Conservation (phyloP, 2,797 vertebrate genomes). For the Coluber constrictor region DNA sequence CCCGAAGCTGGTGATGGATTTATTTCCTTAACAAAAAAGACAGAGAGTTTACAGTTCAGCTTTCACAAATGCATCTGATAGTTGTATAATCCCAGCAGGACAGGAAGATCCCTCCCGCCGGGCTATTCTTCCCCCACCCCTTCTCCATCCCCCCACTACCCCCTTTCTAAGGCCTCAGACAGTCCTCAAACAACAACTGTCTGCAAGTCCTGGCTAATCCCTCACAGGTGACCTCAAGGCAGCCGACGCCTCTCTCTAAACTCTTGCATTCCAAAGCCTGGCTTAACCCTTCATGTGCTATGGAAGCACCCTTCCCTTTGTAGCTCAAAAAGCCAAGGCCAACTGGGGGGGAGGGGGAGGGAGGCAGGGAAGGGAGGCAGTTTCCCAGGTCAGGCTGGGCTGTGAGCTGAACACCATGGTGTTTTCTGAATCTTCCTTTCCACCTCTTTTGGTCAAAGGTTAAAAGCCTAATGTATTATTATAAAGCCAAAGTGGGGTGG, state of each 20-base stretch:
- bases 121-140: constrained; percentile 39
- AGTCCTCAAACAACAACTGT: constrained; percentile 77
- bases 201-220: constrained; percentile 72
- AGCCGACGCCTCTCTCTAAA: constrained; percentile 68
- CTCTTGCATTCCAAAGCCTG: constrained; percentile 64
- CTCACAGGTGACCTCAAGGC: constrained; percentile 75
- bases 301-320: constrained; percentile 22
- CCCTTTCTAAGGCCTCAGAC: constrained; percentile 68
- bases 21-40: constrained; percentile 1
- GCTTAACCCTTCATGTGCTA: constrained; percentile 62
- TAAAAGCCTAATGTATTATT: constrained; percentile 72
- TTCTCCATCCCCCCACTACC: constrained; percentile 40
- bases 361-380: not conserved
- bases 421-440: constrained; percentile 59
- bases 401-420: constrained; percentile 39
- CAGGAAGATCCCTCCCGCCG: constrained; percentile 58
- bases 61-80: constrained; percentile 36
- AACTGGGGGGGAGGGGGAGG: not conserved
- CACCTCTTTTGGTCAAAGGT: constrained; percentile 68
- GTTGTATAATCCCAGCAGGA: constrained; percentile 50
- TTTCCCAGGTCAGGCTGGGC: constrained; percentile 29
- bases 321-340: constrained; percentile 3
- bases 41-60: constrained; percentile 26
- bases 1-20: constrained; percentile 7
- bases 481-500: constrained; percentile 40